Percentiles rank a stretch among this genome's conserved stretches.
These are phyloP conservation scores for Arctopsyche grandis DNA, from an alignment of 1,140 invertebrate genomes.

Conservation along the genomic window DNA sequence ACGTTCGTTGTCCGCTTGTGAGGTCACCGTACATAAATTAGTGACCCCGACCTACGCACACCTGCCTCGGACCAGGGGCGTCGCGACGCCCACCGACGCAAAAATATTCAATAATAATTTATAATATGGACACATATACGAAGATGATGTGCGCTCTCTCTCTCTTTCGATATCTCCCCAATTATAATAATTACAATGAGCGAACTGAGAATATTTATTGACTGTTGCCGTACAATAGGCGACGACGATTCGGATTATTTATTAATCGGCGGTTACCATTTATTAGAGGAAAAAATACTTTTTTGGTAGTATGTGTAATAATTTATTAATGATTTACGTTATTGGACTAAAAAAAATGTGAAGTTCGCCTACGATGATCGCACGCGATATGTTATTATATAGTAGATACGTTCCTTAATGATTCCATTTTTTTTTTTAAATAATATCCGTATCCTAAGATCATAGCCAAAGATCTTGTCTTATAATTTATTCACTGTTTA, in stretches of 20 bases:
- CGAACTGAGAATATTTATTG: conserved; percentile 2
- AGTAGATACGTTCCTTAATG: too few species aligned
- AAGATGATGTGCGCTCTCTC: background rate
- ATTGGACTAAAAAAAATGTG: too few species aligned
- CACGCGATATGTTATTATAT: too few species aligned
- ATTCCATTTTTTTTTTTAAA: too few species aligned
- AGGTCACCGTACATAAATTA: conserved; percentile 44
- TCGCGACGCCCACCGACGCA: conserved; percentile 31
- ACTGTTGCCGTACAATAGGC: background rate
- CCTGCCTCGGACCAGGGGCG: conserved; percentile 18
- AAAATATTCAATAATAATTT: conserved; percentile 38
- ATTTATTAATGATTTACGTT: too few species aligned
- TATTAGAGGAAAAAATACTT: background rate
- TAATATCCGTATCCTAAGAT: conserved; percentile 23
- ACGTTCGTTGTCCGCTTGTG: conserved; percentile 24
- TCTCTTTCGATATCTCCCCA: conserved; percentile 14
- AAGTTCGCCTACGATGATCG: background rate
- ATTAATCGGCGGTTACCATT: background rate
- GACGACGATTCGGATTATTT: background rate
- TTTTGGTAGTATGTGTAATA: background rate
- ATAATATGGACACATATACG: conserved; percentile 13
- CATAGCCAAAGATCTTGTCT: conserved; percentile 33
- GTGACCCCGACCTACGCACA: conserved; percentile 45
- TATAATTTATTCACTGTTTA: background rate
- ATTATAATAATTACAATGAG: conserved; percentile 36